These are phyloP conservation scores for Heteromyza rotundicornis DNA, from an alignment of 2,888 invertebrate genomes.

Conservation along the genomic window DNA sequence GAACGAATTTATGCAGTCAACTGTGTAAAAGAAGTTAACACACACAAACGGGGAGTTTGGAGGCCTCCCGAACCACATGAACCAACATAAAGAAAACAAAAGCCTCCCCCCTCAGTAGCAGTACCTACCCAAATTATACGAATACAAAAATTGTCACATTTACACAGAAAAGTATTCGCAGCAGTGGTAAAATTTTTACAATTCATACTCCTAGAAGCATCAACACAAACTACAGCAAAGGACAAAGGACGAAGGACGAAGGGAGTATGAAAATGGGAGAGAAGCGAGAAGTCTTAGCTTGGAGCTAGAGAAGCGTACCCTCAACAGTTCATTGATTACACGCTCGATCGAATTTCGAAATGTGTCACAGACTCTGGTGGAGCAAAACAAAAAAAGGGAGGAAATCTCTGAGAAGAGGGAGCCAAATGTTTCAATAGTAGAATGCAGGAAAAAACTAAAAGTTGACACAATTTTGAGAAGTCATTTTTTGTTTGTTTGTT, in stretches of 20 bases:
- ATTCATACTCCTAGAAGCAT: no score
- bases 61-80: no score
- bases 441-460: no score
- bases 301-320: background rate
- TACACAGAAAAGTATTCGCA: background rate
- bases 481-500: no score
- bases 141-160: constrained; percentile 11
- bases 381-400: background rate
- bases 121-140: constrained; percentile 11
- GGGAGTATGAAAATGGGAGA: background rate
- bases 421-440: no score
- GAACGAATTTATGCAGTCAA: constrained; percentile 41
- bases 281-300: no score
- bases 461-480: no score
- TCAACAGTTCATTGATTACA: constrained; percentile 46
- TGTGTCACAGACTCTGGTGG: constrained; percentile 40
- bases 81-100: no score
- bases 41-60: background rate
- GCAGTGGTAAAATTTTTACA: background rate
- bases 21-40: constrained; percentile 45
- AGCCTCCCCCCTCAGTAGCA: no score
- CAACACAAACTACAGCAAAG: no score
- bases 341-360: constrained; percentile 50
- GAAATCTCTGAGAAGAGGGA: background rate
- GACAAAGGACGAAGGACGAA: no score